Conservation (phyloP, 2,888 invertebrate species). For the Acrobasis repandana region DNA sequence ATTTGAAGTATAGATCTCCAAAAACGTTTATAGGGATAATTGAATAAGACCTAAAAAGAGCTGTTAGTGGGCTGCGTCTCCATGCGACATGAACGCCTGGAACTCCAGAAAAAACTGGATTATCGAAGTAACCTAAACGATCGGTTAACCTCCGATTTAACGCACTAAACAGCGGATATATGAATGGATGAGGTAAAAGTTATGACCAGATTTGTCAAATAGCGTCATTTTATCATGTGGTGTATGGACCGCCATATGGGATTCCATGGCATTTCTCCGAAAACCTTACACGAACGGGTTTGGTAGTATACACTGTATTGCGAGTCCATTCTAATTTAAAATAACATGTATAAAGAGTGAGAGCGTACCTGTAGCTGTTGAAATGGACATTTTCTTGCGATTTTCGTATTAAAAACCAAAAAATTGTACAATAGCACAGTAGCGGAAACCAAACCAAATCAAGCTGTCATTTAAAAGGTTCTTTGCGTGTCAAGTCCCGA, state of each 20-base stretch:
- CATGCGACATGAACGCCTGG: slow-evolving; percentile 59
- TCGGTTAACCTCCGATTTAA: slow-evolving; percentile 40
- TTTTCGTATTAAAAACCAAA: slow-evolving; percentile 73
- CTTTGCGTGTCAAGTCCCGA: slow-evolving; percentile 59
- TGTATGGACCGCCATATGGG: slow-evolving; percentile 82
- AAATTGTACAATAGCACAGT: slow-evolving; percentile 82
- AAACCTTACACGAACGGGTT: slow-evolving; percentile 73
- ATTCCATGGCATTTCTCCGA: slow-evolving; percentile 81
- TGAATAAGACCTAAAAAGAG: slow-evolving; percentile 39
- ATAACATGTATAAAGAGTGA: slow-evolving; percentile 41
- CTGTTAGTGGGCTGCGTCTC: slow-evolving; percentile 45
- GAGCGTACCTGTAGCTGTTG: slow-evolving; percentile 77
- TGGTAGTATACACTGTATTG: slow-evolving; percentile 55
- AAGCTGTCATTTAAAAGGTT: slow-evolving; percentile 80
- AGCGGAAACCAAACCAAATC: slow-evolving; percentile 83
- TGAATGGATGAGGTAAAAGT: slow-evolving; percentile 45
- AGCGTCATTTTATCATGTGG: slow-evolving; percentile 81
- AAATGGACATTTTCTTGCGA: slow-evolving; percentile 75
- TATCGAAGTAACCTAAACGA: slow-evolving; percentile 64
- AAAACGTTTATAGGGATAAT: slow-evolving; percentile 24
- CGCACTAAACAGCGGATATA: slow-evolving; percentile 35
- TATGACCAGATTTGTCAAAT: slow-evolving; percentile 55
- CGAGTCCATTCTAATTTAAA: slow-evolving; percentile 39
- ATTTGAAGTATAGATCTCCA: not conserved
- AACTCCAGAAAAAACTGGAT: slow-evolving; percentile 59